Percentiles rank a stretch among this genome's conserved stretches.
Evolutionary conservation across 2,113 vertebrate species (phyloP).

Genomic region (Columbina picui): DNA sequence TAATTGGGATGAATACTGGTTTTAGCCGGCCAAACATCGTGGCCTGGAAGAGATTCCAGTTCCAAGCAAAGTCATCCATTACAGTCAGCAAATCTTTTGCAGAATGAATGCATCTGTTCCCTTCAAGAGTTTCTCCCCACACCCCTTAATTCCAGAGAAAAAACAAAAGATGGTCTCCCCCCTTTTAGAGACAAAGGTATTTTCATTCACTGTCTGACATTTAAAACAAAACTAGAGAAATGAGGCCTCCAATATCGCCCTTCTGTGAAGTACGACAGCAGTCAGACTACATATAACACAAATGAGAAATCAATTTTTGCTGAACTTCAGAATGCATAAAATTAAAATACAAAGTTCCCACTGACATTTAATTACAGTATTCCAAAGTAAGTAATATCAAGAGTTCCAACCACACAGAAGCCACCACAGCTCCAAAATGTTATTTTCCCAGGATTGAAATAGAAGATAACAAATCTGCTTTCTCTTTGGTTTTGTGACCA

Average conservation of each 20-base stretch:
- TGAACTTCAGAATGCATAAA: neutral
- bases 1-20: conserved; percentile 32
- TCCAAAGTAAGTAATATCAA: neutral
- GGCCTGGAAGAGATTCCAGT: neutral
- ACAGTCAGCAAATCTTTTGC: neutral
- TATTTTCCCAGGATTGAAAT: neutral
- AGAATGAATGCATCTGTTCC: neutral
- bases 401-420: neutral
- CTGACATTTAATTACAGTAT: neutral
- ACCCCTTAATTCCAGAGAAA: neutral
- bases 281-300: neutral
- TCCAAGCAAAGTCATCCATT: neutral
- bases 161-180: neutral
- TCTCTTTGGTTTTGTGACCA: neutral
- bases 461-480: neutral
- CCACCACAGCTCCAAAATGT: neutral
- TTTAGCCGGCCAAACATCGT: neutral
- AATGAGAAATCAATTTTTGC: neutral
- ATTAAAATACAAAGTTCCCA: neutral
- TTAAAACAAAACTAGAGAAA: neutral
- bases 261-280: neutral
- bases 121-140: neutral
- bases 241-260: neutral
- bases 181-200: neutral
- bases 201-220: neutral